A percentile compares a stretch with the other conserved stretches of the same genome.
Evolutionary conservation across 2,797 vertebrate species (phyloP).

Genomic region (Yasuhikotakia modesta): DNA sequence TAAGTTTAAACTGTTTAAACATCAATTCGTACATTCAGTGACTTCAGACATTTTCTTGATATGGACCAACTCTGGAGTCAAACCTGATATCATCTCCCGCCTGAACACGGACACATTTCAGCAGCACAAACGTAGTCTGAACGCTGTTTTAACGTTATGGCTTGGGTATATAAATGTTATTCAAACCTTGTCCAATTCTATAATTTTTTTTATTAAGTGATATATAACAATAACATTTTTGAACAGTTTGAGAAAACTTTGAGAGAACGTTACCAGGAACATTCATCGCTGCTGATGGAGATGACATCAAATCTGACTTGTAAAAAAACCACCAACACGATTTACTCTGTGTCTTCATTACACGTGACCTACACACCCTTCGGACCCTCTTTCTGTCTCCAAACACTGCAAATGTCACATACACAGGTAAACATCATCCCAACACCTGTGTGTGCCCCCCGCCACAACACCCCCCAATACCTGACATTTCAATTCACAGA

Average conservation of each 20-base stretch:
- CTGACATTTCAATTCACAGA: slow-evolving; percentile 55
- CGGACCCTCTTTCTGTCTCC: not conserved
- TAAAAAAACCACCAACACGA: slow-evolving; percentile 12
- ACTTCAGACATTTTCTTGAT: not conserved
- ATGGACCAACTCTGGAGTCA: not conserved
- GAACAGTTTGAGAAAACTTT: too few species aligned
- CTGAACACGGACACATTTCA: not conserved
- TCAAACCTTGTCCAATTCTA: too few species aligned
- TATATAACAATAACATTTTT: too few species aligned
- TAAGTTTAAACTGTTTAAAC: not conserved
- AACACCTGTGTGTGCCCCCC: slow-evolving; percentile 19
- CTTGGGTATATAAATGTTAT: too few species aligned
- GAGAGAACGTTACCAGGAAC: too few species aligned
- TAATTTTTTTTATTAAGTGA: too few species aligned
- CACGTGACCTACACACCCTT: not conserved
- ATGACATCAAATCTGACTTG: slow-evolving; percentile 63
- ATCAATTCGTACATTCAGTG: not conserved
- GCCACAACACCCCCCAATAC: too few species aligned
- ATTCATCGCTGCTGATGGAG: slow-evolving; percentile 14
- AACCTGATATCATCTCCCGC: not conserved
- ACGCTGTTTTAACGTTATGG: too few species aligned
- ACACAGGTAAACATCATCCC: slow-evolving; percentile 22
- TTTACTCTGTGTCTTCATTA: slow-evolving; percentile 43
- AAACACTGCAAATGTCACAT: slow-evolving; percentile 48
- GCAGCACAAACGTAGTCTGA: not conserved